These are phyloP conservation scores for Byasa hedistus DNA, from an alignment of 2,888 invertebrate species.

Conservation along the genomic window DNA sequence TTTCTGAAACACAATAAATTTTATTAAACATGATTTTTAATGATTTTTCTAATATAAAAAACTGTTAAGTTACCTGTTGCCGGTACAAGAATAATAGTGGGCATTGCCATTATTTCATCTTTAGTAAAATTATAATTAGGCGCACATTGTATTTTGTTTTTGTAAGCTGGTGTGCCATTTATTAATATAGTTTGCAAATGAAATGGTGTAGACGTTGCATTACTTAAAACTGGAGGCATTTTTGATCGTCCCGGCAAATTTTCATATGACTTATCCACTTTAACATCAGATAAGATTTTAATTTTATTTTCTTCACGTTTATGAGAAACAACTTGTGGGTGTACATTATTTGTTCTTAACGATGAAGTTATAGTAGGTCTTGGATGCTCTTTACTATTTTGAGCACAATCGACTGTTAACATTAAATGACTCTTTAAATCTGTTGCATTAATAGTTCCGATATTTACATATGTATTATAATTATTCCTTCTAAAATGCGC, in stretches of 20 bases:
- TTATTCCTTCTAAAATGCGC: conserved; percentile 26
- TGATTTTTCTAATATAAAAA: background rate
- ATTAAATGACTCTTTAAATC: conserved; percentile 21
- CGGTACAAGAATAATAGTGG: conserved; percentile 70
- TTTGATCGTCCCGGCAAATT: conserved; percentile 36
- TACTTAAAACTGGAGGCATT: conserved; percentile 43
- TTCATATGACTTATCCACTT: conserved; percentile 53
- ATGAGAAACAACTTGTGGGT: conserved; percentile 22
- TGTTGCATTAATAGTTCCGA: conserved; percentile 27
- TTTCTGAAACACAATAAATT: conserved; percentile 17
- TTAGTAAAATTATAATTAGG: conserved; percentile 51
- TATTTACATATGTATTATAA: conserved; percentile 17
- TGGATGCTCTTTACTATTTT: conserved; percentile 11
- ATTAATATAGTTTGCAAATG: conserved; percentile 64
- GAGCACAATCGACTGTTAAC: conserved; percentile 18
- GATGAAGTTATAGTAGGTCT: conserved; percentile 10
- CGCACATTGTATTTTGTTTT: conserved; percentile 39
- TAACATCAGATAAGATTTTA: conserved; percentile 67
- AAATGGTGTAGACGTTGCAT: conserved; percentile 58
- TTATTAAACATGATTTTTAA: background rate
- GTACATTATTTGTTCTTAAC: conserved; percentile 6
- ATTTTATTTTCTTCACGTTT: conserved; percentile 57
- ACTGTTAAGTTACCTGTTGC: conserved; percentile 51
- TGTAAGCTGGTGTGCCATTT: conserved; percentile 67
- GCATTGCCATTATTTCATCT: conserved; percentile 79